Evolutionary conservation across 2,113 vertebrate species (phyloP).

Genomic region (Xiphophorus hellerii): DNA sequence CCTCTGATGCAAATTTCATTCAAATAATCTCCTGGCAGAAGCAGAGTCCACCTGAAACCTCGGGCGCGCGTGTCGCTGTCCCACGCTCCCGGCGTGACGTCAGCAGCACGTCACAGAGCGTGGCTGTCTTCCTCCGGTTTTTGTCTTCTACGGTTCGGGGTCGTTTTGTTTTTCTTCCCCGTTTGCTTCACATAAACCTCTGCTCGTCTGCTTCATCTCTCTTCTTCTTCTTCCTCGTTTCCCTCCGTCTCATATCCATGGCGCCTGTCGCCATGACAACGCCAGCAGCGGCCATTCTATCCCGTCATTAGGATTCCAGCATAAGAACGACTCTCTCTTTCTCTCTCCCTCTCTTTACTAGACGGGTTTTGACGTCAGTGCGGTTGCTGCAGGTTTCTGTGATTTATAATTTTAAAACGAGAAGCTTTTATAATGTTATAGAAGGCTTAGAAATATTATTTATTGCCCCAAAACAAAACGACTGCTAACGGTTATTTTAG

Average conservation of each 20-base stretch:
- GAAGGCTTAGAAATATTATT: no score
- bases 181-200: not conserved
- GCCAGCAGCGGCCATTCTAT: constrained; percentile 76
- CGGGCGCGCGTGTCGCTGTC: not conserved
- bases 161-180: constrained; percentile 4
- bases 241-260: constrained; percentile 74
- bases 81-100: not conserved
- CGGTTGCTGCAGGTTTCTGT: constrained; percentile 14
- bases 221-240: constrained; percentile 51
- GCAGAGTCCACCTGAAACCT: not conserved
- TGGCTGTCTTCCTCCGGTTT: not conserved
- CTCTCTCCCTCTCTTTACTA: not conserved
- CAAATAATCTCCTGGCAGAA: constrained; percentile 41
- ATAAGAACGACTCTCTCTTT: constrained; percentile 46
- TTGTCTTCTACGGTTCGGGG: not conserved
- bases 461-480: no score
- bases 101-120: not conserved
- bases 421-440: not conserved
- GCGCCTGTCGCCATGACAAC: constrained; percentile 79
- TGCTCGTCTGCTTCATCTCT: constrained; percentile 15
- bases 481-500: no score
- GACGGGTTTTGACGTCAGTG: constrained; percentile 23
- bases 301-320: constrained; percentile 78
- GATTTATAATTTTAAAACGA: not conserved
- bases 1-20: constrained; percentile 63